phyloP scores from a whole-genome alignment of 1,140 invertebrate genomes.

The Micrasema longulum region DNA sequence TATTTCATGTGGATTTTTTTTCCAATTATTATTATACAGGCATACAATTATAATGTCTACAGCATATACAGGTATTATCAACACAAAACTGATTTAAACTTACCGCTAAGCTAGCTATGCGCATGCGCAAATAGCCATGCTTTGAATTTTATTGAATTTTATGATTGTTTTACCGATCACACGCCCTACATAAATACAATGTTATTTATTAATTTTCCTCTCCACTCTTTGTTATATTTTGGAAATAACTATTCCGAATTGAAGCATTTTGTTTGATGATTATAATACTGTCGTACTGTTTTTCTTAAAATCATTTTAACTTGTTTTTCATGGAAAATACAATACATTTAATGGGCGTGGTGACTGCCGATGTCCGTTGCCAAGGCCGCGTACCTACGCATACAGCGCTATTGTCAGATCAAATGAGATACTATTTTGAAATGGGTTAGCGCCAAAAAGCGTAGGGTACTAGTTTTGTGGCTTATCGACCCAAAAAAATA shows the following conservation, averaged over 20 bases:
- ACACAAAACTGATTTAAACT: background rate
- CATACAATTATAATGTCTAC: too few species aligned
- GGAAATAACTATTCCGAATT: too few species aligned
- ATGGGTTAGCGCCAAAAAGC: constrained; percentile 33
- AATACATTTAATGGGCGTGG: constrained; percentile 23
- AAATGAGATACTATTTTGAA: constrained; percentile 48
- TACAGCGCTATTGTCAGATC: constrained; percentile 38
- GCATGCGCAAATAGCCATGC: constrained; percentile 2
- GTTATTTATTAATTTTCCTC: too few species aligned
- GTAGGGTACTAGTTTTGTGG: background rate
- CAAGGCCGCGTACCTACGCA: constrained; percentile 41
- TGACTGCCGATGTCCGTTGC: constrained; percentile 23
- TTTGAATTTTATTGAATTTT: constrained; percentile 32
- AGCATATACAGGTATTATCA: too few species aligned
- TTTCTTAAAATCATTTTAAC: too few species aligned
- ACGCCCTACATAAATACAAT: constrained; percentile 7
- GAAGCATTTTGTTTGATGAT: too few species aligned
- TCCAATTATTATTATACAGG: too few species aligned
- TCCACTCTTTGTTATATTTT: too few species aligned
- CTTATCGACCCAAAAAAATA: background rate
- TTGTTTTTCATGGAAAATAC: too few species aligned
- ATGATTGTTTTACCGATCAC: constrained; percentile 11
- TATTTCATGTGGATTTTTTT: too few species aligned
- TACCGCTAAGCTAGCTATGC: constrained; percentile 4
- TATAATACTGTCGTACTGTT: too few species aligned